phyloP scores from a whole-genome alignment of 1,140 invertebrate species.

The Thaumetopoea pityocampa region DNA sequence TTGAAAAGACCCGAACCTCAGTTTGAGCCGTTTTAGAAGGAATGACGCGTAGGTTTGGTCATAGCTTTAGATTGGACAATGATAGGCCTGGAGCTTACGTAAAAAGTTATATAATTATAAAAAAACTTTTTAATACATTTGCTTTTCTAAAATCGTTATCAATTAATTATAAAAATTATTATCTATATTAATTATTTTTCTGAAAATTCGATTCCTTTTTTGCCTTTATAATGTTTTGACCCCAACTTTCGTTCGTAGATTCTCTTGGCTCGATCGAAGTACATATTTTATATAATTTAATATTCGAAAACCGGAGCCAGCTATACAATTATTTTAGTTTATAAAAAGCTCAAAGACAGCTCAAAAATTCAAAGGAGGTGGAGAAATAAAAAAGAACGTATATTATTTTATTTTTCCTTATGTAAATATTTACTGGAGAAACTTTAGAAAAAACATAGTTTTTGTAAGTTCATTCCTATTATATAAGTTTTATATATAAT shows the following conservation, averaged over 20 bases:
- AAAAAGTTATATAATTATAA: too few species aligned
- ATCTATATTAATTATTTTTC: too few species aligned
- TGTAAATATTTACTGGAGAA: conserved; percentile 49
- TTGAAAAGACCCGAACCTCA: too few species aligned
- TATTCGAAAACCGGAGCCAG: conserved; percentile 10
- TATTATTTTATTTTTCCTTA: too few species aligned
- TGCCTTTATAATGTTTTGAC: background rate
- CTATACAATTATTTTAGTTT: conserved; percentile 48
- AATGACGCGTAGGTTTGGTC: too few species aligned
- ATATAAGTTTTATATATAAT: conserved; percentile 30
- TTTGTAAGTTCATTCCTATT: conserved; percentile 62
- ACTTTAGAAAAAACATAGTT: conserved; percentile 34
- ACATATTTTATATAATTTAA: conserved; percentile 21
- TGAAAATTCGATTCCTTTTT: background rate
- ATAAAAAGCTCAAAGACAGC: conserved; percentile 66
- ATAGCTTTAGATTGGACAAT: too few species aligned
- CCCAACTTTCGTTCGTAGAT: background rate
- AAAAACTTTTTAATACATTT: too few species aligned
- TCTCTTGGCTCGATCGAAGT: conserved; percentile 17
- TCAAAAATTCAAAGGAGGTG: conserved; percentile 46
- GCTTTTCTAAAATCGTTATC: too few species aligned
- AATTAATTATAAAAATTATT: too few species aligned
- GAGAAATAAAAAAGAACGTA: conserved; percentile 27
- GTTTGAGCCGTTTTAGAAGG: too few species aligned
- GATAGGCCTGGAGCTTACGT: too few species aligned